Conservation (phyloP, 2,888 invertebrate species). For the Notodonta dromedarius region DNA sequence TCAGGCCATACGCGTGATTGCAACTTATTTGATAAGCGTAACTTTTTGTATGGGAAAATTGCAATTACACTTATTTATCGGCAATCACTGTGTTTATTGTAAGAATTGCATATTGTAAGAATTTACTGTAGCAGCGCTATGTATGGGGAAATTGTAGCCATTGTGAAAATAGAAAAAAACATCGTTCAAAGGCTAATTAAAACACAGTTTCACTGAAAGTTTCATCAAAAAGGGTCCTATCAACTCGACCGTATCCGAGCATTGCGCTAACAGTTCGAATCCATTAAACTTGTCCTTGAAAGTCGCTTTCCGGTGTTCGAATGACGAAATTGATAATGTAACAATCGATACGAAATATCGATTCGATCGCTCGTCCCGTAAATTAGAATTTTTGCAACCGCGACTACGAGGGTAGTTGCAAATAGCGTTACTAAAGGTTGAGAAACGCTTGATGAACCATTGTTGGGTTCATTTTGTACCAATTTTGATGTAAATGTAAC, state of each 20-base stretch:
- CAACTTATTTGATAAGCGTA: neutral
- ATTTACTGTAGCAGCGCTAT: neutral
- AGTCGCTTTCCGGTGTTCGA: slow-evolving; percentile 46
- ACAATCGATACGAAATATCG: slow-evolving; percentile 48
- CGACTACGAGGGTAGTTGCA: slow-evolving; percentile 17
- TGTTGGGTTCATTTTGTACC: slow-evolving; percentile 17
- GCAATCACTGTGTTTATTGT: neutral
- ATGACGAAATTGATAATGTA: slow-evolving; percentile 47
- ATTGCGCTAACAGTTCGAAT: slow-evolving; percentile 26
- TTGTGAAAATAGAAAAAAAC: too few species aligned
- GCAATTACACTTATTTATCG: neutral
- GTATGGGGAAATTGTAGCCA: too few species aligned
- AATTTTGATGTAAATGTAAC: slow-evolving; percentile 8
- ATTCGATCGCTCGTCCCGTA: slow-evolving; percentile 38
- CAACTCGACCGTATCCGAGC: slow-evolving; percentile 15
- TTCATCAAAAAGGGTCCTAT: slow-evolving; percentile 13
- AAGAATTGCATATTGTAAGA: too few species aligned
- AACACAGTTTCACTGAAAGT: slow-evolving; percentile 5
- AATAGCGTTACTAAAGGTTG: slow-evolving; percentile 32
- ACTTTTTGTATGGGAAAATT: neutral
- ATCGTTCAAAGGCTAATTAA: neutral
- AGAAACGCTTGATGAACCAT: slow-evolving; percentile 36
- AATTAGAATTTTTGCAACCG: slow-evolving; percentile 42
- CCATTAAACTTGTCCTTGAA: slow-evolving; percentile 48
- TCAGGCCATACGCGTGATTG: too few species aligned